Evolutionary conservation across 1,140 invertebrate species (phyloP), one percentile per base, ranked within the genome.

Genomic region (Microplitis mediator): DNA sequence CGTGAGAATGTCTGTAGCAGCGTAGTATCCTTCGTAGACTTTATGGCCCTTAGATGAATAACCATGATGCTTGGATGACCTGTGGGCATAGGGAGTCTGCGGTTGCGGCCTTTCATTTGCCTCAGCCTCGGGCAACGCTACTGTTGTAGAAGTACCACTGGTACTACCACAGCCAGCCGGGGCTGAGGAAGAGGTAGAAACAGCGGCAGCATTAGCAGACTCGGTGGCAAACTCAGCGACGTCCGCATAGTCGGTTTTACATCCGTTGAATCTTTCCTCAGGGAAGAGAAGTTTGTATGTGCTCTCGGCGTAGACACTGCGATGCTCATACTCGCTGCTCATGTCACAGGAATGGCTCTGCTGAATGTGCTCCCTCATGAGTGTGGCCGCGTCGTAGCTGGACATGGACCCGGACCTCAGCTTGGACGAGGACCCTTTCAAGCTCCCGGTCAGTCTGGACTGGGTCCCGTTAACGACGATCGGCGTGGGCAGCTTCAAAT

Each of bases 1-100:
- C 83, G 91, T 91, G 72, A 92, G 88, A 78, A 92, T 92, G 78
- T 92, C 91, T 0, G 91, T 92, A n/a, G 91, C 91, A 1, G 91
- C 91, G 76, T 92, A 92, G 80, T 91, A 92, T 77, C 89, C 91
- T 78, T 92, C 91, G 71, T 89, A 87, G 5, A 90, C 88, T 75
- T 88, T 88, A 34, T 63, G 60, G 32, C 63, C 36, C 56, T 72
- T 72, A 16, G 77, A 76, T 16, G 78, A 80, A 61, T 82, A 79
- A 5, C 64, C 63, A 67, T 72, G 64, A 67, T 67, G 72, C 31
- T 77, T 78, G 16, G 73, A 32, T 69, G 79, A 79, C 66, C 82
- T 85, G 31, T 77, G 71, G 4, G 82, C 75, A 74, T 81, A 81
- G 13, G 80, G 77, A 6, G 82, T 79, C 5, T 80, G 77, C 9